These are phyloP conservation scores for Threskiornis aethiopicus DNA, from an alignment of 2,797 vertebrate genomes.

Conservation along the genomic window DNA sequence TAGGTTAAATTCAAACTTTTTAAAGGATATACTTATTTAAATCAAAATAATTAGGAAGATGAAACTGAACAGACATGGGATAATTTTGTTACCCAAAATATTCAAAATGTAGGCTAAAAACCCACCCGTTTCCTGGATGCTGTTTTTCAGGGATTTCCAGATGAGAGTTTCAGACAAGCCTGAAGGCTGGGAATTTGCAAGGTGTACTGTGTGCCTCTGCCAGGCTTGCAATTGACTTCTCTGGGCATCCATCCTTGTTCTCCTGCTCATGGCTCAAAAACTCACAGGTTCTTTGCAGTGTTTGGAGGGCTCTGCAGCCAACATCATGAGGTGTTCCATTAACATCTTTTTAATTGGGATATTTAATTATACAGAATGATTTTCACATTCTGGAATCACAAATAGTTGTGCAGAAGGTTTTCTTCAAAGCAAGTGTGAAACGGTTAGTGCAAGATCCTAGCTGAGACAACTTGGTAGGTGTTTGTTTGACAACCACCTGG, in stretches of 20 bases:
- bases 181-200: not conserved
- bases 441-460: accelerated
- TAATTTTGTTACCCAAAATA: not conserved
- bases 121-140: not conserved
- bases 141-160: not conserved
- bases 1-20: not conserved
- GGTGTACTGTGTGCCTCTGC: accelerated
- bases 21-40: not conserved
- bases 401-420: not conserved
- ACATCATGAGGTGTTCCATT: not conserved
- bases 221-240: not conserved
- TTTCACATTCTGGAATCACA: not conserved
- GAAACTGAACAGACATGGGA: accelerated
- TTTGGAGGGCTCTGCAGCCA: not conserved
- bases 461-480: not conserved
- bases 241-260: not conserved
- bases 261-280: accelerated
- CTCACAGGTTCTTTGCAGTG: not conserved
- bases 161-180: not conserved
- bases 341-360: not conserved
- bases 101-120: not conserved
- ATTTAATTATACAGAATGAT: not conserved
- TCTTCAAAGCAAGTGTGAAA: not conserved
- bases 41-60: not conserved
- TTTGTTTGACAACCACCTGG: not conserved